Percentiles rank a stretch among this genome's conserved stretches.
Evolutionary conservation across 2,113 vertebrate species (phyloP).

Genomic region (Strigops habroptila): DNA sequence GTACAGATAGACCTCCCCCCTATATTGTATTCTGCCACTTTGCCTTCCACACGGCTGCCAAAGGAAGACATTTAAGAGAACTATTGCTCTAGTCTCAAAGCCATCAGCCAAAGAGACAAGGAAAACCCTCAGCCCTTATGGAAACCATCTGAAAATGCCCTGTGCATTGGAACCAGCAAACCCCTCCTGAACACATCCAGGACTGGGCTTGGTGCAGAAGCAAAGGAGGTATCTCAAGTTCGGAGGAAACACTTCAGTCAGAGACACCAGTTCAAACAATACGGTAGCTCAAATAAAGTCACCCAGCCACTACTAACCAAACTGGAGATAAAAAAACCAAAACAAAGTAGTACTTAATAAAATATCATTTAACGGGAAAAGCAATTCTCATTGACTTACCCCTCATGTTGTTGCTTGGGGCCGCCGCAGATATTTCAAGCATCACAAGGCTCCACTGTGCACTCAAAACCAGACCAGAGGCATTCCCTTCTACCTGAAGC

Average conservation of each 20-base stretch:
- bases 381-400: not conserved
- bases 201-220: not conserved
- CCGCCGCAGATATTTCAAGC: not conserved
- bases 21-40: not conserved
- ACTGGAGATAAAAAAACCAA: not conserved
- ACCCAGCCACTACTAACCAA: not conserved
- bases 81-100: not conserved
- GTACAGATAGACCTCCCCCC: not conserved
- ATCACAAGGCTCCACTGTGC: fast-evolving
- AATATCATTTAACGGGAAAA: not conserved
- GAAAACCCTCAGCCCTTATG: not conserved
- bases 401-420: fast-evolving
- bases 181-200: too few species aligned
- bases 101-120: not conserved
- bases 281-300: not conserved
- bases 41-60: not conserved
- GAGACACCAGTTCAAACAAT: not conserved
- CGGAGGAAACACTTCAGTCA: not conserved
- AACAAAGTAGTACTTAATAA: not conserved
- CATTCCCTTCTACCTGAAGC: not conserved
- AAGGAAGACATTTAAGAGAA: not conserved
- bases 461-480: not conserved
- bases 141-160: not conserved
- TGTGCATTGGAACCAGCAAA: fast-evolving
- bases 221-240: not conserved